Evolutionary conservation across 2,113 vertebrate species (phyloP), one percentile per base, ranked within the genome.

Genomic region (Ploceus nigricollis): DNA sequence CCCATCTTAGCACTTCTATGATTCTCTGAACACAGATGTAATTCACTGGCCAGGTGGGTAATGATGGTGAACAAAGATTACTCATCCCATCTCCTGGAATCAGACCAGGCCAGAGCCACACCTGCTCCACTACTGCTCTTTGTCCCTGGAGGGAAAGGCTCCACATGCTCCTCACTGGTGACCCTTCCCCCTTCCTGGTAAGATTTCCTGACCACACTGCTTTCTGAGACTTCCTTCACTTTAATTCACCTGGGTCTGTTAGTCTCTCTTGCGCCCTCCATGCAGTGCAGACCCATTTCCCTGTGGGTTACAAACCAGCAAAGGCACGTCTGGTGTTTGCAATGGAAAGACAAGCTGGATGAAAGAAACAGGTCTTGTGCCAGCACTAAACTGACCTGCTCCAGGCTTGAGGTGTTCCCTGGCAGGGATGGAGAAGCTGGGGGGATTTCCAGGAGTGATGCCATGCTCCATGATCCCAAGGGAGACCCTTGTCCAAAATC

Each of bases 391-490:
- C 8, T 18, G 71, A 39, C 15, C n/a, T 3, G 1, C 58, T 53
- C 1, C 2, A 47, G 63, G 21, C 10, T 22, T 44, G 22, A 6
- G 48, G 12, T 30, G n/a, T 10, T 63, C 24, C 2, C 42, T 54
- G 22, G 21, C 10, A 51, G n/a, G 44, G 53, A 25, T 15, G 18
- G 30, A 39, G 76, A 68, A n/a, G 69, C 6, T 5, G 0, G 30
- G 21, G 13, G 6, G 4, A 11, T 20, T 61, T 65, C 20, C 72
- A 65, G 60, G 56, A 58, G 33, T 1, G 2, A 35, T 27, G 27
- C 37, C 1, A 1, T 7, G 21, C 35, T 80, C 65, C 39, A 4
- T 10, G 79, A 27, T 44, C 25, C 60, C 42, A 23, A 0, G 0
- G 51, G 21, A 85, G 64, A 78, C 9, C 25, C 45, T 61, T 39